Percentiles rank a stretch among this genome's conserved stretches.
Evolutionary conservation across 37 sponge, comb jelly and placozoan genomes (phyloP).

Genomic region (Hormiphora californensis): DNA sequence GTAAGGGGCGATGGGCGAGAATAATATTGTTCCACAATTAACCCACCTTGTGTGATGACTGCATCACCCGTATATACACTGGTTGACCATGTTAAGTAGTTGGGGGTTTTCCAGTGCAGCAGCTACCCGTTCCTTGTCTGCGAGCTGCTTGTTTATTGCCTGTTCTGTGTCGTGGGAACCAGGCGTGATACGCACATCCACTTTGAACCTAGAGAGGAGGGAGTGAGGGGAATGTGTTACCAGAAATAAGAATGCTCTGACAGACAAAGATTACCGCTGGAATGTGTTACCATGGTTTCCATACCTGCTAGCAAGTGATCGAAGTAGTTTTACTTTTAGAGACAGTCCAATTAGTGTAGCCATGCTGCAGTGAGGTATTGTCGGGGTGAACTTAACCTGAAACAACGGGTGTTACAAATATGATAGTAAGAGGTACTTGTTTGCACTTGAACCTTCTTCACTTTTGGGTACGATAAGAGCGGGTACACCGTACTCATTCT

Average conservation of each 20-base stretch:
- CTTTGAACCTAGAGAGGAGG: neutral
- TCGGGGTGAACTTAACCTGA: slow-evolving; percentile 81
- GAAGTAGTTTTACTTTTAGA: slow-evolving; percentile 75
- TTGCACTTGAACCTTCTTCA: neutral
- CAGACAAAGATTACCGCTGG: too few species aligned
- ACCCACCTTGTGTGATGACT: neutral
- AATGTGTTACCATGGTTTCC: neutral
- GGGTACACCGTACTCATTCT: too few species aligned
- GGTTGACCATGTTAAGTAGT: slow-evolving; percentile 83
- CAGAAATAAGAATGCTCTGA: neutral
- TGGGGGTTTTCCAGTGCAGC: slow-evolving; percentile 92
- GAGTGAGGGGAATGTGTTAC: too few species aligned
- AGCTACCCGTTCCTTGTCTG: slow-evolving; percentile 95
- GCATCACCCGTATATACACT: slow-evolving; percentile 61
- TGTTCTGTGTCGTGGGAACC: slow-evolving; percentile 16
- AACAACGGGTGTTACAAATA: too few species aligned
- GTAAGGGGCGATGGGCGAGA: too few species aligned
- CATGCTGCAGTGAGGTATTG: slow-evolving; percentile 99
- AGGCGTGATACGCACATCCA: slow-evolving; percentile 14
- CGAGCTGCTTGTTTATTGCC: slow-evolving; percentile 95
- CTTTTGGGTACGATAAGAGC: too few species aligned
- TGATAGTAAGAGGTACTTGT: neutral
- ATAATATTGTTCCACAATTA: too few species aligned
- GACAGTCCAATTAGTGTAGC: slow-evolving; percentile 96
- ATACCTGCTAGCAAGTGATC: slow-evolving; percentile 66